phyloP scores from a whole-genome alignment of 2,888 invertebrate species.

The Malachius bipustulatus region DNA sequence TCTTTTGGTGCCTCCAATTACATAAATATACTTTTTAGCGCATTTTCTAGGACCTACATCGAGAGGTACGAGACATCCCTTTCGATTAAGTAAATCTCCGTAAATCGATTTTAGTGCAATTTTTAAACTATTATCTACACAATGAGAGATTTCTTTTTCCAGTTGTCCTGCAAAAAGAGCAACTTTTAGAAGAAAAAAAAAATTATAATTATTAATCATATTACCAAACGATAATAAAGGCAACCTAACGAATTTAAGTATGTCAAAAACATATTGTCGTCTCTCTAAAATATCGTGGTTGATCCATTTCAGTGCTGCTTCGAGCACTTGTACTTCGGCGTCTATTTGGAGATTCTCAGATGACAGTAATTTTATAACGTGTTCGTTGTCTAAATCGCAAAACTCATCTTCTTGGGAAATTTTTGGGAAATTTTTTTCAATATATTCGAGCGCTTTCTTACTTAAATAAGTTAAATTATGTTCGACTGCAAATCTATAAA shows the following conservation, averaged over 20 bases:
- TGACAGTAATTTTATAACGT: constrained; percentile 62
- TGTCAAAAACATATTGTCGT: constrained; percentile 74
- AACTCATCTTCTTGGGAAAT: constrained; percentile 76
- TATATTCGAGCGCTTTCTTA: constrained; percentile 66
- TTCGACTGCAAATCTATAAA: constrained; percentile 80
- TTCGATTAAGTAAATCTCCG: constrained; percentile 62
- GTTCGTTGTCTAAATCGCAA: constrained; percentile 65
- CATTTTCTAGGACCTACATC: constrained; percentile 68
- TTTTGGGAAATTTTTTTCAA: constrained; percentile 74
- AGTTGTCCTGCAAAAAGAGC: constrained; percentile 44
- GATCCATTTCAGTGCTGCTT: constrained; percentile 80
- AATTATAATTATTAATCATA: neutral
- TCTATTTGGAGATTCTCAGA: constrained; percentile 82
- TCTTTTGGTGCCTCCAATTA: constrained; percentile 80
- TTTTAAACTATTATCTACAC: constrained; percentile 57
- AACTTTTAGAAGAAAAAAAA: neutral
- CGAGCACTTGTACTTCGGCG: constrained; percentile 79
- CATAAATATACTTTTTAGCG: constrained; percentile 76
- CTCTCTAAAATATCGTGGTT: constrained; percentile 66
- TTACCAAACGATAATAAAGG: constrained; percentile 62
- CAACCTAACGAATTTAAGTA: constrained; percentile 68
- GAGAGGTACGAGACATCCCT: constrained; percentile 65
- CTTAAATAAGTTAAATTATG: constrained; percentile 72
- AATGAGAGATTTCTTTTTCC: constrained; percentile 64
- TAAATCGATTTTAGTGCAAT: constrained; percentile 64